Percentiles rank a stretch among this genome's conserved stretches.
phyloP scores from a whole-genome alignment of 1,140 invertebrate species.

The Hestina assimilis region DNA sequence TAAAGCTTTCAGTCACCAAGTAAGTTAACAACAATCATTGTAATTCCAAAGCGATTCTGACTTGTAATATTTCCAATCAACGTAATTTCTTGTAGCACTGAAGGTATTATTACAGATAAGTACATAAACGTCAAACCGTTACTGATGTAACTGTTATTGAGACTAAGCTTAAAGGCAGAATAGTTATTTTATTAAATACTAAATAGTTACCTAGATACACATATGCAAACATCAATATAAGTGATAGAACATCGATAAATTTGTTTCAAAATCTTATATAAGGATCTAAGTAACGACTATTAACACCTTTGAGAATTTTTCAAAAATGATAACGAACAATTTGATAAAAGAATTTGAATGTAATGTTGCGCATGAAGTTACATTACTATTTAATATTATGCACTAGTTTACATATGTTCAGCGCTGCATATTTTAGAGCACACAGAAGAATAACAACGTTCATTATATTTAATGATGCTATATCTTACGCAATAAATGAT shows the following conservation, averaged over 20 bases:
- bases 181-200: slow-evolving; percentile 15
- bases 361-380: slow-evolving; percentile 13
- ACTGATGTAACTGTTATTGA: slow-evolving; percentile 21
- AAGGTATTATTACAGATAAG: too few species aligned
- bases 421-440: slow-evolving; percentile 25
- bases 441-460: slow-evolving; percentile 21
- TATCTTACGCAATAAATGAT: slow-evolving; percentile 27
- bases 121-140: too few species aligned
- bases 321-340: slow-evolving; percentile 3
- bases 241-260: slow-evolving; percentile 1
- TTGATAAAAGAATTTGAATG: slow-evolving; percentile 28
- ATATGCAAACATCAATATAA: slow-evolving; percentile 26
- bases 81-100: too few species aligned
- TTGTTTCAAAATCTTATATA: slow-evolving; percentile 2
- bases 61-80: too few species aligned
- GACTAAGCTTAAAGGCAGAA: slow-evolving; percentile 36
- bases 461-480: slow-evolving; percentile 17
- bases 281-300: background rate
- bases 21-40: too few species aligned
- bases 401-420: slow-evolving; percentile 15
- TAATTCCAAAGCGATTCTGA: too few species aligned
- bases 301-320: background rate
- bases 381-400: slow-evolving; percentile 16
- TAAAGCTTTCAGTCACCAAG: too few species aligned
- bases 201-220: slow-evolving; percentile 26